These are phyloP conservation scores for Pipra filicauda DNA, from an alignment of 2,113 vertebrate genomes.

Conservation along the genomic window DNA sequence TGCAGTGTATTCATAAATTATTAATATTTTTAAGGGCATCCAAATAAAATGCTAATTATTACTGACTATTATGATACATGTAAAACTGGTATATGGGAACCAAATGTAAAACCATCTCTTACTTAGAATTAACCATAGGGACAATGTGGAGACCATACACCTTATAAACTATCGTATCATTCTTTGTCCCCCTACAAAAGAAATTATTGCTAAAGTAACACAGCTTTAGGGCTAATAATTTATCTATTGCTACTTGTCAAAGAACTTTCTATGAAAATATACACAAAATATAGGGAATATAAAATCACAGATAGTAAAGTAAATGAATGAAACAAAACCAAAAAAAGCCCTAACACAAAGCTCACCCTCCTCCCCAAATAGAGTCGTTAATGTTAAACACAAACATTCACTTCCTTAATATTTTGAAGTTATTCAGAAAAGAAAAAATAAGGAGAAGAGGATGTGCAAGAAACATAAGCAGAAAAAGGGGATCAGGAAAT, in stretches of 20 bases:
- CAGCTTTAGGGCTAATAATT: background rate
- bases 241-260: background rate
- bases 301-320: background rate
- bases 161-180: background rate
- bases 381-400: background rate
- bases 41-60: background rate
- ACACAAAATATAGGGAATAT: background rate
- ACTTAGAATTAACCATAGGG: background rate
- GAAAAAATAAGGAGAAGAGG: background rate
- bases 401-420: background rate
- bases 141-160: background rate
- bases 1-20: background rate
- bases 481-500: background rate
- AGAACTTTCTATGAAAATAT: background rate
- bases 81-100: background rate
- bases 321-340: background rate
- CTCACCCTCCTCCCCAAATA: background rate
- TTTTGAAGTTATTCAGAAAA: background rate
- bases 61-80: background rate
- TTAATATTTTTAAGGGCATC: background rate
- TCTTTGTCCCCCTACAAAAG: background rate
- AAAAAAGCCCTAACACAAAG: background rate
- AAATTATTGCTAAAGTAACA: background rate
- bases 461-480: background rate
- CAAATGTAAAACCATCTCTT: background rate